phyloP scores from a whole-genome alignment of 2,888 invertebrate genomes.

The Tetanocera ferruginea region DNA sequence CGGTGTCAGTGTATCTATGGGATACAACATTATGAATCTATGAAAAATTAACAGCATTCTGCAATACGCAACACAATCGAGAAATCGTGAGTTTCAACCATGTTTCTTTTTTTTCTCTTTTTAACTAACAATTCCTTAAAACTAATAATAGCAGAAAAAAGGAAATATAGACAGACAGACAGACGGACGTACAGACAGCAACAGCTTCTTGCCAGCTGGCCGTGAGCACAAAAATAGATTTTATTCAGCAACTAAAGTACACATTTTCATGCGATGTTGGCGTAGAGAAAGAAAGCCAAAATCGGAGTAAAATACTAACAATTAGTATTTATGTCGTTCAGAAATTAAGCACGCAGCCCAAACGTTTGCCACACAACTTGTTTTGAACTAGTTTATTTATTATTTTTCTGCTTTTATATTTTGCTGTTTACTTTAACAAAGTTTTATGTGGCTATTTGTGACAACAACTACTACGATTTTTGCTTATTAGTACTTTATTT shows the following conservation, averaged over 20 bases:
- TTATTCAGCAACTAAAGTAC: background rate
- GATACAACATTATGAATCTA: conserved; percentile 30
- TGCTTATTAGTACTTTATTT: conserved; percentile 4
- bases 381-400: background rate
- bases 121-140: background rate
- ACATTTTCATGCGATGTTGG: background rate
- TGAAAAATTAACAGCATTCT: conserved; percentile 24
- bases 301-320: background rate
- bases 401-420: background rate
- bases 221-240: background rate
- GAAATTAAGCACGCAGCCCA: background rate
- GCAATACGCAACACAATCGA: background rate
- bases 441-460: background rate
- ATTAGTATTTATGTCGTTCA: background rate
- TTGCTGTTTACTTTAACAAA: background rate
- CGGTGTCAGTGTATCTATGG: conserved; percentile 21
- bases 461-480: background rate
- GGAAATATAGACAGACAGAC: conserved; percentile 24
- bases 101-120: background rate
- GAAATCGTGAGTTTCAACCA: conserved; percentile 30
- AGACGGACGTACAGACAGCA: conserved; percentile 7
- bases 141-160: conserved; percentile 1
- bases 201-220: conserved; percentile 18
- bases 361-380: background rate
- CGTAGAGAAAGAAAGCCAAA: background rate